Evolutionary conservation across 2,888 invertebrate species (phyloP).

Genomic region (Eledona agricola): DNA sequence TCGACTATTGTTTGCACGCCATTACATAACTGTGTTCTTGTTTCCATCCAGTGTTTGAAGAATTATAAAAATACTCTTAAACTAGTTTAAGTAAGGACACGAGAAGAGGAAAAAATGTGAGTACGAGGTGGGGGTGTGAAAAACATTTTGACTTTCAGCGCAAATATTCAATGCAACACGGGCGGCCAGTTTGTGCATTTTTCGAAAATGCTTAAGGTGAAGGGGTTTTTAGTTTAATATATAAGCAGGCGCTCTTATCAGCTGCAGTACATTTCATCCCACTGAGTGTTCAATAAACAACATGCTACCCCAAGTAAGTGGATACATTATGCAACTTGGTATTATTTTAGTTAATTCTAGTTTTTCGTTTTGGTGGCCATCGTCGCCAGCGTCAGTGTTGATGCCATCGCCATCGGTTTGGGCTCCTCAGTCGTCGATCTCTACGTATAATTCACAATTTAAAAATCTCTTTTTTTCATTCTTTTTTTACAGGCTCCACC

Average conservation of each 20-base stretch:
- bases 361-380: too few species aligned
- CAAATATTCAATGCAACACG: constrained; percentile 10
- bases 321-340: too few species aligned
- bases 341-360: too few species aligned
- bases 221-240: constrained; percentile 16
- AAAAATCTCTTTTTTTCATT: constrained; percentile 1
- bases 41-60: too few species aligned
- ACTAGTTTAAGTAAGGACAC: background rate
- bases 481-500: constrained; percentile 53
- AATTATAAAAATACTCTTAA: background rate
- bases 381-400: too few species aligned
- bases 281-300: constrained; percentile 10
- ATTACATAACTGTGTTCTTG: background rate
- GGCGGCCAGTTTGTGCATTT: constrained; percentile 8
- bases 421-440: too few species aligned
- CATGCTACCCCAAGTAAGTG: constrained; percentile 23
- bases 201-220: constrained; percentile 18
- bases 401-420: too few species aligned
- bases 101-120: background rate
- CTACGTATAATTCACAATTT: too few species aligned
- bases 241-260: constrained; percentile 3
- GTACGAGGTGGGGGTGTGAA: constrained; percentile 8
- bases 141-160: constrained; percentile 11
- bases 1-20: background rate
- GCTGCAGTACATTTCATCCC: constrained; percentile 4